These are phyloP conservation scores for Thymelicus sylvestris DNA, from an alignment of 2,888 invertebrate genomes.

Conservation along the genomic window DNA sequence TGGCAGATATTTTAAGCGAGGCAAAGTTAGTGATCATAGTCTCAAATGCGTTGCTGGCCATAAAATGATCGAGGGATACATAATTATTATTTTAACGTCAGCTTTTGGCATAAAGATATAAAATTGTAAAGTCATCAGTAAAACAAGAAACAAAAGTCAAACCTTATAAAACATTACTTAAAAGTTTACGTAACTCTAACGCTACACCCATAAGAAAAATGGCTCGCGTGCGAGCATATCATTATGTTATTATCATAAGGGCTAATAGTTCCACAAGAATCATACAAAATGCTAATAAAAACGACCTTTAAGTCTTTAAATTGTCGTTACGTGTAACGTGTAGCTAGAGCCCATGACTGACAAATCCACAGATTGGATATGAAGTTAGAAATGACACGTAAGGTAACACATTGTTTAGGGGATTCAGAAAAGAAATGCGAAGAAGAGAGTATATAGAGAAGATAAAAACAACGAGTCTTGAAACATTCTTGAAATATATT, in stretches of 20 bases:
- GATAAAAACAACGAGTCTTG: too few relatives aligned
- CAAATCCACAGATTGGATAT: slow-evolving; percentile 6
- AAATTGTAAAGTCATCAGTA: background rate
- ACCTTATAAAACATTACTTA: slow-evolving; percentile 21
- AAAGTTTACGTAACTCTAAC: slow-evolving; percentile 36
- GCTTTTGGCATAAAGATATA: background rate
- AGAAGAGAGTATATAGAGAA: too few relatives aligned
- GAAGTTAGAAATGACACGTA: slow-evolving; percentile 2
- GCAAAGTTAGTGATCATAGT: too few relatives aligned
- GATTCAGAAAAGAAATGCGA: background rate
- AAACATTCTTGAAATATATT: too few relatives aligned
- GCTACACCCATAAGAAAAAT: slow-evolving; percentile 64
- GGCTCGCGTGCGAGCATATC: slow-evolving; percentile 73
- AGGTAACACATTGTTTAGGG: background rate
- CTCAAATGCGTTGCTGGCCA: too few relatives aligned
- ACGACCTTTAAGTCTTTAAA: slow-evolving; percentile 84
- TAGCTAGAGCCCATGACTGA: slow-evolving; percentile 45
- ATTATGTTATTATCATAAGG: slow-evolving; percentile 82
- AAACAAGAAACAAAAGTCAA: background rate
- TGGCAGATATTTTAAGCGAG: too few relatives aligned
- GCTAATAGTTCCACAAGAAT: slow-evolving; percentile 81
- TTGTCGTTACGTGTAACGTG: slow-evolving; percentile 76
- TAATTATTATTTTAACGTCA: too few relatives aligned
- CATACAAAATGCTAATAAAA: slow-evolving; percentile 84
- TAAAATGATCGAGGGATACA: too few relatives aligned